Evolutionary conservation across 1,140 invertebrate species (phyloP), one percentile per base, ranked within the genome.

Genomic region (Proctacanthus coquilletti): DNA sequence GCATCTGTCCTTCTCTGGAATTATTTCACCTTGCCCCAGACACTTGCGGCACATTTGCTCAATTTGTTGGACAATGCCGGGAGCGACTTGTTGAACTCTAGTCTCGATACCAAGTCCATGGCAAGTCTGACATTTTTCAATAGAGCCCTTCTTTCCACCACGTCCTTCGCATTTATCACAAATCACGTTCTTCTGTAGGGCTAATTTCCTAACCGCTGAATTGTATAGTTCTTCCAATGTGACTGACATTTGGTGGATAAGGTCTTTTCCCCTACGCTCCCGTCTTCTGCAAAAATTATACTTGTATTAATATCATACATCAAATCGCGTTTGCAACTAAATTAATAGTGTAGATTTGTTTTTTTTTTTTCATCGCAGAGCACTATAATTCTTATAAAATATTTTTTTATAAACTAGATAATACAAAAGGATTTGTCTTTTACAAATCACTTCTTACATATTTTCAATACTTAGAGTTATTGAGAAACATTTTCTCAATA

Each of bases 181-280:
- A 50, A 98, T 92, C 15, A 98, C 82, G 65, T 88, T 95, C 64
- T 97, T 98, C 57, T 94, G 87, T 25, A 99, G 62, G 19, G 92
- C 85, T 44, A 99, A 66, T 65, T 97, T 98, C 18, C 93, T 72
- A 4, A 89, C 84, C 38, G 84, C 75, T 13, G 96, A 95, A 45
- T 95, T 93, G 60, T 99, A 99, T 32, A 99, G 60, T 60, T 98
- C 94, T 55, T 98, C 94, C 20, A 99, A 64, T 1, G 87, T 77
- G 10, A 99, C 92, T 37, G 72, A 77, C 30, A 98, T 63, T 49
- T 94, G 88, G 64, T 97, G 94, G 31, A 96, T 75, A 8, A 96
- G 84, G 69, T 98, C 91, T 56, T 94, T 94, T 31, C 85, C 89
- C 50, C 78, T 77, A 29, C 77, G 66, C 50, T 84, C 76, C 39